Base-by-base conservation (phyloP, 2,797 vertebrate genomes). In the Anguilla pacifica region DNA sequence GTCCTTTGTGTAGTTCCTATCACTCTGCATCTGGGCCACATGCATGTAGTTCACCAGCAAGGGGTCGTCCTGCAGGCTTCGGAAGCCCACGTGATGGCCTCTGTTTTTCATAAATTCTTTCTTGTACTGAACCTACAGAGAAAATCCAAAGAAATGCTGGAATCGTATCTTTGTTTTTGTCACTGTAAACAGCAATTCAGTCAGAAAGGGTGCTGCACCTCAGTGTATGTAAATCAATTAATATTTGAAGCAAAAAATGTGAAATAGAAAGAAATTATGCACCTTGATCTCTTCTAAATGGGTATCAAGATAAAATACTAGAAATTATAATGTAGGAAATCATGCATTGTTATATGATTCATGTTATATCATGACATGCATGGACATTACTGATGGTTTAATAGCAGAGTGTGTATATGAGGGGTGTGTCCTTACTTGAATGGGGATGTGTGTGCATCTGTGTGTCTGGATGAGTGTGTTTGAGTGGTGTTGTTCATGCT, bases 1-100 rank as follows among this genome's bases (percentile, higher is more conserved):
- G 83, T 97, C 97, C 92, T 98, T 97, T 94, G 96, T 98, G 94
- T 99, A 99, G 91, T 97, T 96, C 89, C 95, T 96, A 0, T 98
- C 97, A 0, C 98, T 98, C 87, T 98, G 98, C 39, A 97, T 77
- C 90, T 96, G 98, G 43, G 97, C 98, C 83, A 99, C 95, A 0
- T 95, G 86, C 97, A 97, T 97, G 92, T 97, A 98, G 92, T 99
- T 97, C 85, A 99, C 97, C 90, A 98, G 95, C 92, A 98, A 96
- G 53, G 98, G 98, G 61, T 99, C 98, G 10, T 99, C 98, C 92
- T 97, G 95, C 64, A 99, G 91, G 91, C 95, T 98, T 88, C 96
- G 97, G 95, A 97, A 97, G 84, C 98, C 98, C 51, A 99, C 93
- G 1, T 98, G 97, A 88, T 98, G 97, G 13, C 98, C 98, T 91